A percentile compares a stretch with the other conserved stretches of the same genome.
These are phyloP conservation scores for Neotoma lepida DNA, from an alignment of 2,113 vertebrate species.

Conservation along the genomic window DNA sequence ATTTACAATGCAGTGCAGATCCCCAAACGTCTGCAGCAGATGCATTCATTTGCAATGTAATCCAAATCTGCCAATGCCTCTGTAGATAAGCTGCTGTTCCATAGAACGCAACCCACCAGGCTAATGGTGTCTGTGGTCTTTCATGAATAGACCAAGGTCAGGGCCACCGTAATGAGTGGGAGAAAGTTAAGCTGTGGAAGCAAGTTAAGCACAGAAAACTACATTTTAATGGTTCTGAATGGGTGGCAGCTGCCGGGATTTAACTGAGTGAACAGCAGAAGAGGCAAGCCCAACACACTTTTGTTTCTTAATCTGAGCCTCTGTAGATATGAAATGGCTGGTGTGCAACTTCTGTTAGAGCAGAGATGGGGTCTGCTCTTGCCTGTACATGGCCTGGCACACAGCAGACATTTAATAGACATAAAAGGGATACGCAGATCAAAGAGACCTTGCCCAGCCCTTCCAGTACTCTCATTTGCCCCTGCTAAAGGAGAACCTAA, in stretches of 20 bases:
- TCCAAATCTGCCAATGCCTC: conserved; percentile 66
- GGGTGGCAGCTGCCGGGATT: conserved; percentile 79
- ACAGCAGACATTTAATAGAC: background rate
- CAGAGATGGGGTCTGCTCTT: background rate
- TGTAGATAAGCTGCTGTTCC: conserved; percentile 68
- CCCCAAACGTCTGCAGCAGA: conserved; percentile 26
- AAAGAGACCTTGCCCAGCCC: background rate
- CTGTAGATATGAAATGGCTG: conserved; percentile 43
- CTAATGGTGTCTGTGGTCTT: conserved; percentile 76
- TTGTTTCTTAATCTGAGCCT: conserved; percentile 68
- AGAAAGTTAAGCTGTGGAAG: conserved; percentile 81
- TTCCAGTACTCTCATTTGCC: too few species aligned
- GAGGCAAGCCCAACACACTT: conserved; percentile 73
- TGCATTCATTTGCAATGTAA: conserved; percentile 76
- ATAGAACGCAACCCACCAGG: conserved; percentile 62
- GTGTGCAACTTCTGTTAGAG: background rate
- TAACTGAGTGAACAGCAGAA: conserved; percentile 75
- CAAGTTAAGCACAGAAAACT: conserved; percentile 82
- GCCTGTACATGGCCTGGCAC: background rate
- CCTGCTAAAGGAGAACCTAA: background rate
- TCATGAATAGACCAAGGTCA: conserved; percentile 79
- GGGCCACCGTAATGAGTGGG: conserved; percentile 79
- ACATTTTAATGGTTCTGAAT: conserved; percentile 78
- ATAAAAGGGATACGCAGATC: accelerated
- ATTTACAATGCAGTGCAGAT: conserved; percentile 76